A percentile compares a stretch with the other conserved stretches of the same genome.
phyloP scores from a whole-genome alignment of 2,113 vertebrate genomes.

The Stegostoma tigrinum region DNA sequence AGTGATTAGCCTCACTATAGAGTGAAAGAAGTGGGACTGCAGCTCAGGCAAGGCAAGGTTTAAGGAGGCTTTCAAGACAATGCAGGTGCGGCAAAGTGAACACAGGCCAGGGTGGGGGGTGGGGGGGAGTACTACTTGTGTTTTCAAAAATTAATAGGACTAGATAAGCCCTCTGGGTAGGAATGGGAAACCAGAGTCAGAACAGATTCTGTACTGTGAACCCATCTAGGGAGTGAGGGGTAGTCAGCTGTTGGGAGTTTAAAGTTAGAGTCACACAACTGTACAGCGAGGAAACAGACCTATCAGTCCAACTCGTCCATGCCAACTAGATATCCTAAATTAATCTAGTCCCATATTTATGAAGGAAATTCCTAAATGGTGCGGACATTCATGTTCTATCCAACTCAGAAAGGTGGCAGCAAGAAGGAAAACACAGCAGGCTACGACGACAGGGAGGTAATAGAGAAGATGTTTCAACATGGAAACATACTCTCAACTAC shows the following conservation, averaged over 20 bases:
- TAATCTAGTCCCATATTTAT: not conserved
- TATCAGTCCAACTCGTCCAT: too few relatives aligned
- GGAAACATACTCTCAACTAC: not conserved
- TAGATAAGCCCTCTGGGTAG: not conserved
- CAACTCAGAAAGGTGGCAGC: not conserved
- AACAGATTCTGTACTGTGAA: not conserved
- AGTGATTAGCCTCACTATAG: not conserved
- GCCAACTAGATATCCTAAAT: too few relatives aligned
- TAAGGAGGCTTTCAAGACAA: not conserved
- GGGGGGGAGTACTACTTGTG: not conserved
- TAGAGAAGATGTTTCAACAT: too few relatives aligned
- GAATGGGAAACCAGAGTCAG: not conserved
- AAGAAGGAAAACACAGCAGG: too few relatives aligned
- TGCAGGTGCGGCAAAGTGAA: not conserved
- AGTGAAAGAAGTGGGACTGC: not conserved
- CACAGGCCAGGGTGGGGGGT: not conserved
- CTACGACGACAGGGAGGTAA: too few relatives aligned
- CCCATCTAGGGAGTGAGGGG: too few relatives aligned
- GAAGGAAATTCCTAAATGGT: not conserved
- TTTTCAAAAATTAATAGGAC: not conserved
- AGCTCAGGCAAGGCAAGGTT: not conserved
- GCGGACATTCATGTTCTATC: not conserved
- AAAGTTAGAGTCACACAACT: too few relatives aligned
- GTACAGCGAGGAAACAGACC: too few relatives aligned
- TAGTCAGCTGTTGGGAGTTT: not conserved